phyloP scores from a whole-genome alignment of 2,113 vertebrate species.

The Orthonyx spaldingii region DNA sequence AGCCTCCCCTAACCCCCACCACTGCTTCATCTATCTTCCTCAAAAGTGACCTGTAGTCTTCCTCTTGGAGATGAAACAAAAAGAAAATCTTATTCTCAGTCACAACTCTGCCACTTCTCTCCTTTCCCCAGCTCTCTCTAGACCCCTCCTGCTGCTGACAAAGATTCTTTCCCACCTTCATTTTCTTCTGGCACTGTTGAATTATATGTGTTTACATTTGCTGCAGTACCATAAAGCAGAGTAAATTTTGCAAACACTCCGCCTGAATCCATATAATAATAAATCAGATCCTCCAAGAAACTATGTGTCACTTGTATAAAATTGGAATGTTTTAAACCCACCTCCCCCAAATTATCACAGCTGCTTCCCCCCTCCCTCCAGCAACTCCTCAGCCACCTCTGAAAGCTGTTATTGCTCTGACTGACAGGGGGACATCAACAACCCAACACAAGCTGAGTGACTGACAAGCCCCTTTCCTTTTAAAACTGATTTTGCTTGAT shows the following conservation, averaged over 20 bases:
- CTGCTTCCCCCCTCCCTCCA: neutral
- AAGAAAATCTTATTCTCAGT: neutral
- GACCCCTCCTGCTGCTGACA: neutral
- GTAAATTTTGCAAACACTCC: constrained; percentile 10
- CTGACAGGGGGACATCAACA: neutral
- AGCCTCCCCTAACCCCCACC: neutral
- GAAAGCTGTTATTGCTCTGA: neutral
- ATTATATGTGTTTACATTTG: constrained; percentile 16
- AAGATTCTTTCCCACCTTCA: constrained; percentile 11
- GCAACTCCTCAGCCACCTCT: neutral
- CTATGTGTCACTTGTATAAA: neutral
- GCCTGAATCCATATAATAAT: constrained; percentile 14
- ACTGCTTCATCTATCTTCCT: neutral
- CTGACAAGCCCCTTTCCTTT: neutral
- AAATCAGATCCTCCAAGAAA: constrained; percentile 29
- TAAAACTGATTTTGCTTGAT: neutral
- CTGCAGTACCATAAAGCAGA: neutral
- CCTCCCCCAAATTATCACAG: neutral
- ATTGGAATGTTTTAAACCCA: neutral
- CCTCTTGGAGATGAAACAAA: neutral
- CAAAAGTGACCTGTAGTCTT: neutral
- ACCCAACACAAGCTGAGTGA: neutral
- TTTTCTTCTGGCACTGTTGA: neutral
- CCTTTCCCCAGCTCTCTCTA: neutral
- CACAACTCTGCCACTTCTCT: neutral